A percentile compares a stretch with the other conserved stretches of the same genome.
These are phyloP conservation scores for Misgurnus mizolepis DNA, from an alignment of 2,113 vertebrate genomes.

Conservation along the genomic window DNA sequence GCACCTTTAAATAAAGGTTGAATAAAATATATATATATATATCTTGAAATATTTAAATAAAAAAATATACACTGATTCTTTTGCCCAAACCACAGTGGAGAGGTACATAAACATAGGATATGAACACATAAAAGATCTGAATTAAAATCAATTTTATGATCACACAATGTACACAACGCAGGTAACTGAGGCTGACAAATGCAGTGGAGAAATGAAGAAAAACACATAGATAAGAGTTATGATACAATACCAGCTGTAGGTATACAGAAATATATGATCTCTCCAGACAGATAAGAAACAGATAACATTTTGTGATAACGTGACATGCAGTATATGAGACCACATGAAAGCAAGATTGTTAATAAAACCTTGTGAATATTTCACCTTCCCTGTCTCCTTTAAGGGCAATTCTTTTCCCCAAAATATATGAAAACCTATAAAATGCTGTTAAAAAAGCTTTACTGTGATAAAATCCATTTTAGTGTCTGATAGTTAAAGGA, in stretches of 20 bases:
- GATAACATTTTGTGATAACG: neutral
- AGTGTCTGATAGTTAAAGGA: neutral
- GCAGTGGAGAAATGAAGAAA: neutral
- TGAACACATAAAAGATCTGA: neutral
- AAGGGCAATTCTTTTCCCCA: neutral
- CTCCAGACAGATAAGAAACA: neutral
- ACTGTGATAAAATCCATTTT: too few relatives aligned
- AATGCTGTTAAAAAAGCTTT: too few relatives aligned
- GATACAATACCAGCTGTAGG: neutral
- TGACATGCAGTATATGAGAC: neutral
- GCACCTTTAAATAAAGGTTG: too few relatives aligned
- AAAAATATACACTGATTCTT: neutral
- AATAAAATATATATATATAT: too few relatives aligned
- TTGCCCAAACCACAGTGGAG: neutral
- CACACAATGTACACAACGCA: neutral
- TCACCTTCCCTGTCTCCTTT: neutral
- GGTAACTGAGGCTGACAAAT: slow-evolving; percentile 3
- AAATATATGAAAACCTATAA: neutral
- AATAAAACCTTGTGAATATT: neutral
- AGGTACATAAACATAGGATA: neutral
- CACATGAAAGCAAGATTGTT: neutral
- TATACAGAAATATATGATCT: neutral
- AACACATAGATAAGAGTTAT: slow-evolving; percentile 15
- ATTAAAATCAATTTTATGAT: slow-evolving; percentile 10
- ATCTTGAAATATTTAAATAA: too few relatives aligned